Base-by-base conservation (phyloP, 2,797 vertebrate genomes). In the Semaprochilodus insignis region DNA sequence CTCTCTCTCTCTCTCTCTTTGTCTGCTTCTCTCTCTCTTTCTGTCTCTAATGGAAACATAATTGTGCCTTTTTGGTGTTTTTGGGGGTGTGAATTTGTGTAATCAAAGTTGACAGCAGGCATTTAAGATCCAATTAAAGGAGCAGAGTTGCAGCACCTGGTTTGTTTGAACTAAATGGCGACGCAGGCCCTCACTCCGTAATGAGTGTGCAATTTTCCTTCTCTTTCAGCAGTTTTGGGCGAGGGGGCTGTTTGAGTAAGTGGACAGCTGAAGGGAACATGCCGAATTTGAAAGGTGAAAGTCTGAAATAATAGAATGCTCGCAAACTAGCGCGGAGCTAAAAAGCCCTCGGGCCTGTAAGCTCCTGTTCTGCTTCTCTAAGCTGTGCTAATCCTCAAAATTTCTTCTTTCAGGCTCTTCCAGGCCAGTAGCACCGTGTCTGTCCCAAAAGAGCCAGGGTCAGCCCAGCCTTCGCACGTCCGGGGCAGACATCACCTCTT, bases 301-400 rank as follows among this genome's bases (percentile, higher is more conserved):
- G 19, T 69, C 11, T 63, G 23, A 63, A 63, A 63, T 63, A 63
- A 63, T 31, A 27, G 60, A 63, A 67, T 17, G 16, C n/a, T 27
- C 51, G 70, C 48, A 31, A 8, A 51, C 23, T 25, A 27, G 69
- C 23, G 23, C 69, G 27, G 6, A 25, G 51, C 51, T 70, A 17
- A 25, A 31, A 31, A 52, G 48, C 25, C 48, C 70, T 54, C 48
- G 27, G 70, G 70, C 70, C 16, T 27, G 48, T 73, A 52, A 73
- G n/a, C 70, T 25, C 48, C 6, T 54, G 70, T 73, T 31, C 69
- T 73, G 70, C 51, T 27, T 31, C 23, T 25, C 48, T 73, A 73
- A 54, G 15, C 19, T 16, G 31, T 31, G 25, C n/a, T 52, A 54
- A 52, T 23, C 48, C 23, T 25, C 6, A 27, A 21, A 1, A 11